These are phyloP conservation scores for Doris montereyensis DNA, from an alignment of 2,888 invertebrate genomes.

Conservation along the genomic window DNA sequence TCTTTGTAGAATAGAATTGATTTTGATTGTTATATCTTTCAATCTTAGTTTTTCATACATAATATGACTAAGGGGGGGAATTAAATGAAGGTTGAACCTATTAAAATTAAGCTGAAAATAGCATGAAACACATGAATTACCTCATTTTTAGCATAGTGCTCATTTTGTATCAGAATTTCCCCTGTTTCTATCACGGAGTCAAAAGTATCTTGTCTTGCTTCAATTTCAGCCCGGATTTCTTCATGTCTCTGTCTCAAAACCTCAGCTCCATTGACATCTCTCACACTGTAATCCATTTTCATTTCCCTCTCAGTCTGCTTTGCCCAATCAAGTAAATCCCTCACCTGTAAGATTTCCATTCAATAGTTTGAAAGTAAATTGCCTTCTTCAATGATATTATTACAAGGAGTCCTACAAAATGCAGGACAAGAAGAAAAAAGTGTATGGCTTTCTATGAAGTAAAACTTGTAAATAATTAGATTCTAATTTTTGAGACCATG, in stretches of 20 bases:
- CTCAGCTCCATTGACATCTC: conserved; percentile 97
- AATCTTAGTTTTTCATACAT: too few species aligned
- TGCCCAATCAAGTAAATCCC: conserved; percentile 93
- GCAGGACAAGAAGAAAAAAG: not conserved
- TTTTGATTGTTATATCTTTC: too few species aligned
- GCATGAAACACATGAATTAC: too few species aligned
- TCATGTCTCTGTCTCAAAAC: conserved; percentile 98
- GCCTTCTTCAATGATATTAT: too few species aligned
- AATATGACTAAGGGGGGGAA: too few species aligned
- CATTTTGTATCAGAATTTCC: conserved; percentile 88
- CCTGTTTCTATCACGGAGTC: conserved; percentile 93
- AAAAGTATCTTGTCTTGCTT: conserved; percentile 97
- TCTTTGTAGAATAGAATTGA: too few species aligned
- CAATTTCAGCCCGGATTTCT: conserved; percentile 97
- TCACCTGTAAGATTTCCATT: conserved; percentile 59
- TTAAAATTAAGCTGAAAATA: too few species aligned
- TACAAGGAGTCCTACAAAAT: not conserved
- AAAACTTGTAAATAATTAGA: too few species aligned
- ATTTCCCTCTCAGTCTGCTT: conserved; percentile 84
- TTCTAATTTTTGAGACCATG: too few species aligned
- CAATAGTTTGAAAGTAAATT: not conserved
- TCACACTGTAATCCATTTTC: conserved; percentile 83
- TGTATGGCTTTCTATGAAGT: too few species aligned
- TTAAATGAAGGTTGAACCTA: too few species aligned
- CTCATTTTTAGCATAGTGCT: conserved; percentile 82